These are phyloP conservation scores for Neotoma lepida DNA, from an alignment of 2,113 vertebrate species.

Conservation along the genomic window DNA sequence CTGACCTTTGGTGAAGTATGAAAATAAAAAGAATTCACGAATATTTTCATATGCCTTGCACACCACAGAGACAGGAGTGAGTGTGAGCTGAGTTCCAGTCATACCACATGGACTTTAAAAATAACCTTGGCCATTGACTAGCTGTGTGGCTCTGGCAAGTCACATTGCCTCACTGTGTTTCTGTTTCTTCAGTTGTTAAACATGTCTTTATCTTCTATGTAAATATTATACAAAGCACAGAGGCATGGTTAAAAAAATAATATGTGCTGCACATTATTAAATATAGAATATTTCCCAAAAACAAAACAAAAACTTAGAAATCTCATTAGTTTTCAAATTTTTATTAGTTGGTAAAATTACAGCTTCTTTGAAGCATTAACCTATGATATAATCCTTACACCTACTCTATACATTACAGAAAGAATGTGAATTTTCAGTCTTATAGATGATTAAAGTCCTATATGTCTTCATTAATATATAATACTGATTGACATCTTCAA, in stretches of 20 bases:
- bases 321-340: not conserved
- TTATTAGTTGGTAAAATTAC: not conserved
- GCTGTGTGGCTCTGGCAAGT: not conserved
- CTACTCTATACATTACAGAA: not conserved
- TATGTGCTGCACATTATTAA: not conserved
- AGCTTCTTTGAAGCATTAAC: not conserved
- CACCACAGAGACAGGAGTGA: not conserved
- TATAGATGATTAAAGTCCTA: not conserved
- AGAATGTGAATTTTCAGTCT: not conserved
- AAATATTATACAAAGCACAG: not conserved
- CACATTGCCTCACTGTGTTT: not conserved
- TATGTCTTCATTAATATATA: constrained; percentile 1
- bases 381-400: not conserved
- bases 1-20: not conserved
- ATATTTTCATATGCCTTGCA: not conserved
- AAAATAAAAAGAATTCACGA: constrained; percentile 10
- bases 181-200: not conserved
- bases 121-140: not conserved
- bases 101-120: not conserved
- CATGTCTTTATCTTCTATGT: not conserved
- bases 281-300: not conserved
- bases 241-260: not conserved
- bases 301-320: not conserved
- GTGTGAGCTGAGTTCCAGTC: not conserved
- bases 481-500: not conserved